A percentile compares a stretch with the other conserved stretches of the same genome.
phyloP scores from a whole-genome alignment of 2,797 vertebrate genomes.

The Ataeniobius toweri region DNA sequence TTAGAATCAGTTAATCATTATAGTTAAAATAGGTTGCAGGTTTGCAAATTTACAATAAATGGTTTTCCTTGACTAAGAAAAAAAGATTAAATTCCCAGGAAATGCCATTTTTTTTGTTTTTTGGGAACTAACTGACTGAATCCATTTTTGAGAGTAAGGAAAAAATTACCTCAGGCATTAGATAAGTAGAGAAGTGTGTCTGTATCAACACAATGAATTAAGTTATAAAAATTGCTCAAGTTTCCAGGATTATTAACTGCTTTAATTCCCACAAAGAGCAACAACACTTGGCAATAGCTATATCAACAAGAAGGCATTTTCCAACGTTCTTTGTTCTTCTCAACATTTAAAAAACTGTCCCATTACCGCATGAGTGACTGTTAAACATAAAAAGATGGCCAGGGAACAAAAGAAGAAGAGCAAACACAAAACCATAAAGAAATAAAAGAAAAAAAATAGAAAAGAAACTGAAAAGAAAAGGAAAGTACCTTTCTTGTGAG shows the following conservation, averaged over 20 bases:
- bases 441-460: constrained; percentile 5
- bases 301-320: constrained; percentile 29
- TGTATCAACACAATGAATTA: constrained; percentile 28
- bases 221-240: constrained; percentile 14
- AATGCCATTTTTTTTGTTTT: neutral
- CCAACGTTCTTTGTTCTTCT: constrained; percentile 13
- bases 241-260: constrained; percentile 29
- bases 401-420: constrained; percentile 48
- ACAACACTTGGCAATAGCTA: constrained; percentile 23
- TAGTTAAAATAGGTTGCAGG: neutral
- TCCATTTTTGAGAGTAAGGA: neutral
- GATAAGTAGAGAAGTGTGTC: constrained; percentile 5
- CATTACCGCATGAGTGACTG: constrained; percentile 30
- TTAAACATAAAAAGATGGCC: constrained; percentile 48
- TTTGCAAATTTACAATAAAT: neutral
- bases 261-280: constrained; percentile 25
- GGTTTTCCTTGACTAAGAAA: neutral
- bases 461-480: constrained; percentile 57
- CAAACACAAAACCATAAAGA: constrained; percentile 8
- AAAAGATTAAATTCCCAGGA: neutral
- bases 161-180: constrained; percentile 8
- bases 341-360: constrained; percentile 41
- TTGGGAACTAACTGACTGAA: constrained; percentile 1
- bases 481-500: constrained; percentile 88
- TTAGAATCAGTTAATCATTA: neutral